A percentile compares a stretch with the other conserved stretches of the same genome.
Conservation (phyloP, 2,888 invertebrate species). For the Syrphus vitripennis region DNA sequence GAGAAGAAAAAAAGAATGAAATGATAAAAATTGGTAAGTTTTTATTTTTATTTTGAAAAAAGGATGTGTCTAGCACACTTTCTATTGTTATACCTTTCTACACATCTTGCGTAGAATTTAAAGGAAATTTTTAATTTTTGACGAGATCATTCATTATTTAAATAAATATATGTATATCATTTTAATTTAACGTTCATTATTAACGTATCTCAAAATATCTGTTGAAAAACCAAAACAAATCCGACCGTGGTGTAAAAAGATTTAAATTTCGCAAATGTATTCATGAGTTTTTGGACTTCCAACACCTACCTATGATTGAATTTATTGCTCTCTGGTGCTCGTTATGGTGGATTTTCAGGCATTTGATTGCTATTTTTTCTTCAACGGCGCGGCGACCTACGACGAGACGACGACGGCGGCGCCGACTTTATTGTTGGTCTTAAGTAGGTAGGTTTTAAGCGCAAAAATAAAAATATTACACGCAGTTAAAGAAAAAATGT, state of each 20-base stretch:
- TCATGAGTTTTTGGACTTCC: conserved; percentile 63
- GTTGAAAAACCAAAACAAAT: not conserved
- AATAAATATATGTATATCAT: too few species aligned
- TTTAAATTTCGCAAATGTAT: conserved; percentile 66
- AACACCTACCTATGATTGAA: conserved; percentile 68
- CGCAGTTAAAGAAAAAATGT: conserved; percentile 13
- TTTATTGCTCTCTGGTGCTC: conserved; percentile 55
- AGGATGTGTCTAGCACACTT: too few species aligned
- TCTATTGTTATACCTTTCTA: too few species aligned
- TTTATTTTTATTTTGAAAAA: too few species aligned
- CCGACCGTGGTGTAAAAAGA: not conserved
- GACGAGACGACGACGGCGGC: not conserved
- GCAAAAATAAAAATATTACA: not conserved
- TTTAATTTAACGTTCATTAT: too few species aligned
- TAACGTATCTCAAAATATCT: too few species aligned
- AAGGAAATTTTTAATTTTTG: too few species aligned
- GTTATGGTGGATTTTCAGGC: conserved; percentile 51
- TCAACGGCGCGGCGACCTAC: not conserved
- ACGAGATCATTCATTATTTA: too few species aligned
- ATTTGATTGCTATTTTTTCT: conserved; percentile 51
- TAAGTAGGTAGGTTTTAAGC: not conserved
- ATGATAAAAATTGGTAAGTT: too few species aligned
- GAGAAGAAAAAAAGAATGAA: too few species aligned
- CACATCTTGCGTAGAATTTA: too few species aligned
- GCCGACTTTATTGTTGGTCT: not conserved